Conservation (phyloP, 1,140 invertebrate species). For the Drosophila tristis region DNA sequence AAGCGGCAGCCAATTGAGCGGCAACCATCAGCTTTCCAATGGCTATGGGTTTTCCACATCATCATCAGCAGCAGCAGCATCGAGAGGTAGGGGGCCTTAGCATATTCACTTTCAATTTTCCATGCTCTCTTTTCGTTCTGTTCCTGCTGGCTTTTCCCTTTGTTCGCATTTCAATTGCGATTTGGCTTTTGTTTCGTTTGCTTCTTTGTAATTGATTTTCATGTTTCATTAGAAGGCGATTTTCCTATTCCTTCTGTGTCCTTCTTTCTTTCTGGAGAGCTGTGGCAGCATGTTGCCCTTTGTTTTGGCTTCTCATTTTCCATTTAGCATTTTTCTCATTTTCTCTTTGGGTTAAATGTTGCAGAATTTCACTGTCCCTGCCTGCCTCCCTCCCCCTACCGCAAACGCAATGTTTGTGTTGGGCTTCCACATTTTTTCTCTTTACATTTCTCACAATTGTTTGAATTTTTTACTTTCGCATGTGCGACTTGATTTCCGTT, state of each 20-base stretch:
- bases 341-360: conserved; percentile 62
- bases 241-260: conserved; percentile 39
- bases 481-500: conserved; percentile 81
- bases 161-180: conserved; percentile 29
- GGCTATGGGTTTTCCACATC: conserved; percentile 6
- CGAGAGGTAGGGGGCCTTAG: conserved; percentile 42
- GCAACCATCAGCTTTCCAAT: conserved; percentile 36
- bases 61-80: conserved; percentile 14
- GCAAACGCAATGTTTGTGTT: conserved; percentile 12
- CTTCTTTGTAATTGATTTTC: conserved; percentile 71
- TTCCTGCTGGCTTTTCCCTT: conserved; percentile 6
- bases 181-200: conserved; percentile 39
- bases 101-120: conserved; percentile 74
- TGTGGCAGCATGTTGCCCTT: conserved; percentile 39
- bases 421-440: neutral
- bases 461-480: conserved; percentile 79
- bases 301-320: conserved; percentile 44
- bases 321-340: conserved; percentile 29
- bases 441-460: conserved; percentile 49
- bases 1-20: conserved; percentile 31
- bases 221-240: conserved; percentile 67
- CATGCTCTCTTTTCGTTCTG: conserved; percentile 8
- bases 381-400: neutral
- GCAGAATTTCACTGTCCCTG: conserved; percentile 53
- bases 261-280: conserved; percentile 6